Base-by-base conservation (phyloP, 2,797 vertebrate genomes). In the Falco rusticolus region DNA sequence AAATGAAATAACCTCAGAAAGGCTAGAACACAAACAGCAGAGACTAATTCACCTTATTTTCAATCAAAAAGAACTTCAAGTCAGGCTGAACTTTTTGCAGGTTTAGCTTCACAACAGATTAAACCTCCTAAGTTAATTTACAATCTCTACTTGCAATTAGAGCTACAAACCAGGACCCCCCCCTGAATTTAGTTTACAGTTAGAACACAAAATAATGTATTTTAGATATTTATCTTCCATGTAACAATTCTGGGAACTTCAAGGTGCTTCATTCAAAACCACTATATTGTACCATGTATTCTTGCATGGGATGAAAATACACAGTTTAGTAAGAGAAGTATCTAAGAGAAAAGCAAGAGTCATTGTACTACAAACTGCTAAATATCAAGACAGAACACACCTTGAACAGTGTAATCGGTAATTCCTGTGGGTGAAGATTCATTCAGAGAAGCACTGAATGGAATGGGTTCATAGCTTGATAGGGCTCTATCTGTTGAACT, bases 401-500 rank as follows among this genome's bases (percentile, higher is more conserved):
- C 98, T 98, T 95, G 94, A 79, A 84, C 95, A 88, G 87, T 31
- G 88, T 97, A 93, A 95, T 98, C 98, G 77, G 96, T 96, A 94
- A 98, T 98, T 94, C 98, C 98, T 56, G 97, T 97, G 51, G 98
- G 98, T 77, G 98, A 94, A 26, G 98, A 98, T 70, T 99, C 98
- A 90, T 98, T 99, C 95, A 98, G 91, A 86, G 98, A 98, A 91
- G 98, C 97, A 91, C 98, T 98, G 94, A 98, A 98, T 10, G 98
- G 98, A 81, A 98, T 47, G 1, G 98, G 95, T 45, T 98, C 97
- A 16, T 98, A 98, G 51, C 50, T 97, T 47, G 98, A 97, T 54
- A 84, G 87, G 76, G 74, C 95, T 76, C 70, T 81, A 11, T 97
- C 96, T 87, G 91, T 97, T 80, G 98, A 97, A 47, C 96, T 97